Evolutionary conservation across 2,888 invertebrate species (phyloP).

Genomic region (Matsumyia berberina): DNA sequence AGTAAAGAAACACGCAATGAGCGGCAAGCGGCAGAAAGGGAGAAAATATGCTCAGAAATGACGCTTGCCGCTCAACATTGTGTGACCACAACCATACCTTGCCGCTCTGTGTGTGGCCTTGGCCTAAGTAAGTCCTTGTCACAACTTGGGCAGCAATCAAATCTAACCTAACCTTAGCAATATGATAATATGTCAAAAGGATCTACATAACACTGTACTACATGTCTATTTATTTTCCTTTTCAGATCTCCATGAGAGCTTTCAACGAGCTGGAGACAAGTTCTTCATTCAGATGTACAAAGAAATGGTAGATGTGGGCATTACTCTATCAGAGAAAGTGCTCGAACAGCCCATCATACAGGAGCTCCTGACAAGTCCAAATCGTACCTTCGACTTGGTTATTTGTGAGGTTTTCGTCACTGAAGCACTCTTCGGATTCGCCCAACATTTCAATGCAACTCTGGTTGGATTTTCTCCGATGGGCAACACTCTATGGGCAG

Average conservation of each 20-base stretch:
- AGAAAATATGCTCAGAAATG: too few species aligned
- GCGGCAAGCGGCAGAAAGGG: too few species aligned
- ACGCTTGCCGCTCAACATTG: too few species aligned
- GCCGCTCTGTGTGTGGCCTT: too few species aligned
- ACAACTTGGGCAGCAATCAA: too few species aligned
- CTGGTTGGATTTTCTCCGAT: slow-evolving; percentile 30
- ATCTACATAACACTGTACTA: too few species aligned
- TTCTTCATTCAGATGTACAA: neutral
- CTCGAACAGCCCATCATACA: slow-evolving; percentile 45
- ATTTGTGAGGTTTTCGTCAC: slow-evolving; percentile 48
- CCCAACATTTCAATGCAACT: slow-evolving; percentile 48
- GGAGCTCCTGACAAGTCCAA: slow-evolving; percentile 20
- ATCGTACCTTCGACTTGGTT: slow-evolving; percentile 45
- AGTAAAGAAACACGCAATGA: too few species aligned
- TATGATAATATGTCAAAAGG: too few species aligned
- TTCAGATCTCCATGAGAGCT: slow-evolving; percentile 27
- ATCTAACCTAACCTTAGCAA: too few species aligned
- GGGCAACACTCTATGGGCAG: slow-evolving; percentile 32
- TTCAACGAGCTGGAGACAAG: slow-evolving; percentile 22
- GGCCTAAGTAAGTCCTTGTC: too few species aligned
- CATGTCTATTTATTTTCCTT: neutral
- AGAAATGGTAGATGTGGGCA: slow-evolving; percentile 10
- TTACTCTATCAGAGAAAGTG: slow-evolving; percentile 26
- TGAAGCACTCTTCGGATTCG: slow-evolving; percentile 49
- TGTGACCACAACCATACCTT: too few species aligned